These are phyloP conservation scores for Lophius piscatorius DNA, from an alignment of 2,113 vertebrate species.

Conservation along the genomic window DNA sequence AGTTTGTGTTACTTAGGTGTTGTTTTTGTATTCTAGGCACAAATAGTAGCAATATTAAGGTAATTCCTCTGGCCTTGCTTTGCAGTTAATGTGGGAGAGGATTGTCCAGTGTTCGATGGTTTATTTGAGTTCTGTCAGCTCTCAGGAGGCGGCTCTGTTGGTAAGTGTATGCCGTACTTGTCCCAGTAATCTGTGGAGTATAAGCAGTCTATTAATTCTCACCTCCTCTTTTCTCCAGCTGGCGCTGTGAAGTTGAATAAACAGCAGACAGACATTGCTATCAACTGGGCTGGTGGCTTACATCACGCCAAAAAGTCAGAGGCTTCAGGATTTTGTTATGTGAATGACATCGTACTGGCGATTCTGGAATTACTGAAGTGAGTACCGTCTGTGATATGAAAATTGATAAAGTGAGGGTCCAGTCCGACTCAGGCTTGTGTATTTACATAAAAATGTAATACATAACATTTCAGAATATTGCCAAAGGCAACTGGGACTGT, in stretches of 20 bases:
- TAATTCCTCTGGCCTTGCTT: slow-evolving; percentile 11
- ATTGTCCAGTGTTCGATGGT: slow-evolving; percentile 98
- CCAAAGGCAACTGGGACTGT: not conserved
- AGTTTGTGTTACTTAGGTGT: slow-evolving; percentile 50
- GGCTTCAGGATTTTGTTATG: slow-evolving; percentile 98
- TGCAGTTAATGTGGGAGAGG: slow-evolving; percentile 97
- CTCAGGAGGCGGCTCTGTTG: slow-evolving; percentile 95
- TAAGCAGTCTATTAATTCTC: slow-evolving; percentile 25
- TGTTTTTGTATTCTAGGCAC: too few species aligned
- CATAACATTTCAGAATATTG: not conserved
- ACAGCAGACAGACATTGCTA: slow-evolving; percentile 98
- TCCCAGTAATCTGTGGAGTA: not conserved
- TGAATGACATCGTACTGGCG: slow-evolving; percentile 97
- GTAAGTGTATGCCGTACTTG: slow-evolving; percentile 75
- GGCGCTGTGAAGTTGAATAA: slow-evolving; percentile 99
- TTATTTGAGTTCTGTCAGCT: slow-evolving; percentile 99
- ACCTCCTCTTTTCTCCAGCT: slow-evolving; percentile 74
- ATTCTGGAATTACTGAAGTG: slow-evolving; percentile 98
- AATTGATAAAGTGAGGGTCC: too few species aligned
- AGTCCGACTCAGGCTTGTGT: too few species aligned
- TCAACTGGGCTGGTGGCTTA: slow-evolving; percentile 98
- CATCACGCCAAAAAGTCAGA: slow-evolving; percentile 99
- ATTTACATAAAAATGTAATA: too few species aligned
- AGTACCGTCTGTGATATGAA: slow-evolving; percentile 22
- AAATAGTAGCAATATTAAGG: rapidly evolving